phyloP scores from a whole-genome alignment of 2,888 invertebrate genomes.

The Drosophila neutralis region DNA sequence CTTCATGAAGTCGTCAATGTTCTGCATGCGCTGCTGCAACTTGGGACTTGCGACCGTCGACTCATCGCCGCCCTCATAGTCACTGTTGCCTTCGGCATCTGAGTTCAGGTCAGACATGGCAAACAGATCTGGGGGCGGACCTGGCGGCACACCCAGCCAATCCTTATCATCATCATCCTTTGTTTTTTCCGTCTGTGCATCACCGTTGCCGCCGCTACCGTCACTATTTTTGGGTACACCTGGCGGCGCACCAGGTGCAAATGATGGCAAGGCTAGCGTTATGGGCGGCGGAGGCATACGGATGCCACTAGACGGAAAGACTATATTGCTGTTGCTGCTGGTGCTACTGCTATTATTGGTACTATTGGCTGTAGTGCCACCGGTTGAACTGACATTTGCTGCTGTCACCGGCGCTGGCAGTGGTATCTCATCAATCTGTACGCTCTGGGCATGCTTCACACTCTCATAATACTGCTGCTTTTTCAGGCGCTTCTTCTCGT shows the following conservation, averaged over 20 bases:
- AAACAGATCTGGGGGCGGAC: constrained; percentile 91
- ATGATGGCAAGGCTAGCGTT: constrained; percentile 82
- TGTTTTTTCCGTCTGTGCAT: constrained; percentile 63
- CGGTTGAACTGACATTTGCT: constrained; percentile 76
- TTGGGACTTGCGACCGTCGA: constrained; percentile 66
- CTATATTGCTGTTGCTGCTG: constrained; percentile 26
- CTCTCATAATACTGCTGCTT: constrained; percentile 97
- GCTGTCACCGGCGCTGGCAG: constrained; percentile 90
- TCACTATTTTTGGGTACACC: constrained; percentile 91
- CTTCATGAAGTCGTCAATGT: constrained; percentile 96
- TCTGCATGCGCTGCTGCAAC: constrained; percentile 95
- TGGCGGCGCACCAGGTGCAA: constrained; percentile 87
- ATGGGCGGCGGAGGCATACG: constrained; percentile 83
- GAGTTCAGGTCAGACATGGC: constrained; percentile 88
- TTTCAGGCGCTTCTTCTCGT: constrained; percentile 94
- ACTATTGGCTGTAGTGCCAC: constrained; percentile 31
- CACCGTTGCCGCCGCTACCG: not conserved
- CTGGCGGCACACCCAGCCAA: constrained; percentile 95
- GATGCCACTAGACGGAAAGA: constrained; percentile 65
- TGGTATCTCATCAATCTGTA: constrained; percentile 97
- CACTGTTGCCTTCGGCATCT: constrained; percentile 80
- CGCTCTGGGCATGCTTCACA: constrained; percentile 97
- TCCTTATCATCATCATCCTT: constrained; percentile 85
- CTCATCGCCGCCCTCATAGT: constrained; percentile 81
- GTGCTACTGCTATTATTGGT: not conserved